Percentiles rank a stretch among this genome's conserved stretches.
phyloP scores from a whole-genome alignment of 2,113 vertebrate genomes.

The Microtus richardsoni region DNA sequence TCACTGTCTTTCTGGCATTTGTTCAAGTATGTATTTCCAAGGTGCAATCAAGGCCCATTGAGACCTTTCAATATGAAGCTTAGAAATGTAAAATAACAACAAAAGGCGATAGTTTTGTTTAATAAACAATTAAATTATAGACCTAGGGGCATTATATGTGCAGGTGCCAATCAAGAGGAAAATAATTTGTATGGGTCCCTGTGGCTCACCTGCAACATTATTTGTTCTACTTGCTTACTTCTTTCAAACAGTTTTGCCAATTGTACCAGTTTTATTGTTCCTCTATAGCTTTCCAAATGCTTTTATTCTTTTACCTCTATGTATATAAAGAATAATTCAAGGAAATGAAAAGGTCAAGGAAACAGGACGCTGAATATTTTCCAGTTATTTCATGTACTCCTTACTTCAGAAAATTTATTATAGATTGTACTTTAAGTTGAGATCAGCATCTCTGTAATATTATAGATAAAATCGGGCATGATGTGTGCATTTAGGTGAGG shows the following conservation, averaged over 20 bases:
- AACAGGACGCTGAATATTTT: not conserved
- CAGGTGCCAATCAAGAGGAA: not conserved
- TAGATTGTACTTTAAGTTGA: not conserved
- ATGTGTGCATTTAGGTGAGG: not conserved
- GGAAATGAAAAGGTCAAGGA: not conserved
- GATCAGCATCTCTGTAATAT: not conserved
- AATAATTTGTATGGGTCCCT: fast-evolving
- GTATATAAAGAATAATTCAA: not conserved
- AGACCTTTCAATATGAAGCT: not conserved
- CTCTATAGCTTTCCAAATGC: not conserved
- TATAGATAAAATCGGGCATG: not conserved
- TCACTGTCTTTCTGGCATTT: not conserved
- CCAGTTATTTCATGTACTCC: not conserved
- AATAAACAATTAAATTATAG: not conserved
- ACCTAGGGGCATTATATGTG: not conserved
- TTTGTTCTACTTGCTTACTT: not conserved
- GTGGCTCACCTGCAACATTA: fast-evolving
- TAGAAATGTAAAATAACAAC: not conserved
- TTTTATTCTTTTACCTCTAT: not conserved
- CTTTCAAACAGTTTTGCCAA: not conserved
- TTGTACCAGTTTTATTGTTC: not conserved
- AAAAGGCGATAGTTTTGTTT: not conserved
- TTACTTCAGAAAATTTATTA: conserved; percentile 1
- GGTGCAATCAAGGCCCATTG: not conserved
- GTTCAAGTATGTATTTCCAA: not conserved